Evolutionary conservation across 2,888 invertebrate species (phyloP).

Genomic region (Anoplius nigerrimus): DNA sequence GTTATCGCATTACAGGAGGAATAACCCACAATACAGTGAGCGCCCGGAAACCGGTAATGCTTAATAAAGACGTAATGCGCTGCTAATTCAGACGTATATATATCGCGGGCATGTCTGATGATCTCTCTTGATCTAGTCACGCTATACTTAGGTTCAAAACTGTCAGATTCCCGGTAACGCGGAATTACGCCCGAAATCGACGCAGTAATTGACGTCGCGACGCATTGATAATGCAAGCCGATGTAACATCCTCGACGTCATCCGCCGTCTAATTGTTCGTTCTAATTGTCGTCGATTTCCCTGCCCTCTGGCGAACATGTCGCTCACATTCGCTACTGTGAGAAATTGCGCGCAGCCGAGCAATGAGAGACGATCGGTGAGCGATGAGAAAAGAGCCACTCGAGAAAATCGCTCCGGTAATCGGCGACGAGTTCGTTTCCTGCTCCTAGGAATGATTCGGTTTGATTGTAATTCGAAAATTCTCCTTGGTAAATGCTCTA

Average conservation of each 20-base stretch:
- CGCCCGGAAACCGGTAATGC: too few species aligned
- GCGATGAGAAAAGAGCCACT: neutral
- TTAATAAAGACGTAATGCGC: too few species aligned
- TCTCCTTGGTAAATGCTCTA: too few species aligned
- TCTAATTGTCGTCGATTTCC: conserved; percentile 13
- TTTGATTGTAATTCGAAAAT: neutral
- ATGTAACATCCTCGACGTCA: conserved; percentile 13
- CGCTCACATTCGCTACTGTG: neutral
- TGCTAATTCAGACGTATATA: neutral
- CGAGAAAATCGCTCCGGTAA: neutral
- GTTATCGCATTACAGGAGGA: too few species aligned
- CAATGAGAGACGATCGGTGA: too few species aligned
- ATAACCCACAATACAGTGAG: too few species aligned
- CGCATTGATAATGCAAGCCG: conserved; percentile 15
- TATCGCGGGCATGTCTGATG: conserved; percentile 3
- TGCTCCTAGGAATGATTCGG: neutral
- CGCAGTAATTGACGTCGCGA: conserved; percentile 5
- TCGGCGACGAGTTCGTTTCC: neutral
- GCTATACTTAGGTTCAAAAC: conserved; percentile 3
- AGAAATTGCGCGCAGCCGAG: neutral
- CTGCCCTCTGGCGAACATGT: conserved; percentile 9
- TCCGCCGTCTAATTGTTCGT: conserved; percentile 11
- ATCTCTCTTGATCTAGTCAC: conserved; percentile 13
- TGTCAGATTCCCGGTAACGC: neutral
- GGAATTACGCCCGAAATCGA: conserved; percentile 12